Evolutionary conservation across 2,113 vertebrate genomes (phyloP), one percentile per base, ranked within the genome.

Genomic region (Amia ocellicauda): DNA sequence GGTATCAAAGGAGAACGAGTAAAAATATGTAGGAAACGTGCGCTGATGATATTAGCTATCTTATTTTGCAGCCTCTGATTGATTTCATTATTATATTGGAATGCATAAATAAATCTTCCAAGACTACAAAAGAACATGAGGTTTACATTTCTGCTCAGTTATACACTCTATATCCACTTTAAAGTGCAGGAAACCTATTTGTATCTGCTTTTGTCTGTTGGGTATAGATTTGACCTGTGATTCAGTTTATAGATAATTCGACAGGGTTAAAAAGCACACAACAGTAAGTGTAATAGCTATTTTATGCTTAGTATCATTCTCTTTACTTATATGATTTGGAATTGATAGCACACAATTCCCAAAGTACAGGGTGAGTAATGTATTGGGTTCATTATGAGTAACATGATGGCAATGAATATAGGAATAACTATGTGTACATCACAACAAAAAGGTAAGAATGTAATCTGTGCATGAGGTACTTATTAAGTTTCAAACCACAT

Each of bases 41-140:
- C 63, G 66, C 58, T 17, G 40, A 28, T 43, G 49, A 40, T 51
- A 31, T 50, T 56, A 70, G 50, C 69, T 64, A 67, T 69, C 63
- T 62, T 61, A 54, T 70, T 65, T 73, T 61, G 70, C 45, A 64
- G 65, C 74, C 72, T 69, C 61, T 82, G 77, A 83, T 77, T 68
- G 70, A 80, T 83, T 84, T 75, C 75, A 70, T 85, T 74, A 86
- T 70, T 67, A 76, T 76, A 68, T 74, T 77, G 78, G 78, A 82
- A 83, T 79, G 69, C 72, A 79, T 80, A 69, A 60, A 72, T 76
- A 79, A 75, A 70, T 72, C 71, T 77, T 79, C 78, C 75, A 69
- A 76, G 68, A 59, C 59, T 63, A 75, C 68, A 67, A 64, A 69
- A 80, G 70, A 69, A 69, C 73, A 63, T 54, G n/a, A 69, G 80